Conservation (phyloP, 1,140 invertebrate species). For the Diploscapter pachys region DNA sequence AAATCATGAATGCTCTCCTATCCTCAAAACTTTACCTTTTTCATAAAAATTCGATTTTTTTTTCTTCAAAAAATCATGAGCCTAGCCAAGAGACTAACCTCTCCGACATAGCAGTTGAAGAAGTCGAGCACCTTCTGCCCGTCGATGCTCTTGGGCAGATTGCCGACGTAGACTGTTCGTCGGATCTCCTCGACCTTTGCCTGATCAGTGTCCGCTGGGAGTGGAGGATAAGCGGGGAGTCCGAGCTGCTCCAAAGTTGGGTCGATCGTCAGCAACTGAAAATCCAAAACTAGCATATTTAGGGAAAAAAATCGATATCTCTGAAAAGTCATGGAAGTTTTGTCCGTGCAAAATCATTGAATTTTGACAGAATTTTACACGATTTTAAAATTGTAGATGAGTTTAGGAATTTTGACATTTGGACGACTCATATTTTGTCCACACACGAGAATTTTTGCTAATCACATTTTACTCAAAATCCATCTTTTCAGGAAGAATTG, state of each 20-base stretch:
- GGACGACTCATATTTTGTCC: too few relatives aligned
- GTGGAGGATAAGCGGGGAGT: slow-evolving; percentile 82
- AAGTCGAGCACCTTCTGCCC: slow-evolving; percentile 53
- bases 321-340: background rate
- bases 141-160: slow-evolving; percentile 60
- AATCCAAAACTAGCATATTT: slow-evolving; percentile 2
- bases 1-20: background rate
- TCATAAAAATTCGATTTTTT: background rate
- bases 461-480: too few relatives aligned
- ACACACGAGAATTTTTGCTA: too few relatives aligned
- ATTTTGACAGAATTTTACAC: too few relatives aligned
- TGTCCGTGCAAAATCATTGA: too few relatives aligned
- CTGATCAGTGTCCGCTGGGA: slow-evolving; percentile 83
- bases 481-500: too few relatives aligned
- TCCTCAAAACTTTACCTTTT: background rate
- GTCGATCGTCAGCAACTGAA: slow-evolving; percentile 79
- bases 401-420: too few relatives aligned
- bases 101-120: slow-evolving; percentile 54
- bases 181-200: slow-evolving; percentile 92
- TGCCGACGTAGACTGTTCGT: slow-evolving; percentile 77
- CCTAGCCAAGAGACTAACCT: slow-evolving; percentile 41
- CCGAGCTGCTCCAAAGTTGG: slow-evolving; percentile 78
- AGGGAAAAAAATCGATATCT: slow-evolving; percentile 3
- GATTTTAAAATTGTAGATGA: too few relatives aligned
- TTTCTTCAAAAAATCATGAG: background rate